Conservation (phyloP, 1,140 invertebrate species). For the Sycobia sp. region DNA sequence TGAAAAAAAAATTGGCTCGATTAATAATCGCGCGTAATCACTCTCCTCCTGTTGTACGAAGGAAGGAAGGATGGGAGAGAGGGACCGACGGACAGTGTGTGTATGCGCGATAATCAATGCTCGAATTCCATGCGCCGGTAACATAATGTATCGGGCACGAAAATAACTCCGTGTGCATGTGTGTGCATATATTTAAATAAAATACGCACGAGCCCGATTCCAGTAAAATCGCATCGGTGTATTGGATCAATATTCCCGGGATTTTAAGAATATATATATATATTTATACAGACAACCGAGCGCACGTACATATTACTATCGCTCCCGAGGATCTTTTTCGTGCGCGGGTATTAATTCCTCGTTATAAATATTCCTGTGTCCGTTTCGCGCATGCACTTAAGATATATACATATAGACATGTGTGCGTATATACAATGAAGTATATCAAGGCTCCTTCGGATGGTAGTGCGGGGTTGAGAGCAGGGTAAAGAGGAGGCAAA, state of each 20-base stretch:
- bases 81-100: too few relatives aligned
- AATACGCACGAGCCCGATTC: too few relatives aligned
- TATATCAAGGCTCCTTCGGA: slow-evolving; percentile 6
- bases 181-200: too few relatives aligned
- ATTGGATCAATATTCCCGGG: too few relatives aligned
- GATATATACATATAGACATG: too few relatives aligned
- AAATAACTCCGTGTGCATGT: too few relatives aligned
- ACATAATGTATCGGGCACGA: too few relatives aligned
- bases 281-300: too few relatives aligned
- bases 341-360: slow-evolving; percentile 30
- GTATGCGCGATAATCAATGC: slow-evolving; percentile 23
- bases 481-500: neutral
- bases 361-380: slow-evolving; percentile 26
- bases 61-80: too few relatives aligned
- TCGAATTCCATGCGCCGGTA: neutral
- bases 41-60: neutral
- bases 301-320: slow-evolving; percentile 14
- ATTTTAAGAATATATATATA: too few relatives aligned
- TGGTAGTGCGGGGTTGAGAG: neutral
- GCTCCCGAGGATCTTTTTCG: slow-evolving; percentile 11
- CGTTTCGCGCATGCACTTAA: too few relatives aligned
- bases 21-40: slow-evolving; percentile 33
- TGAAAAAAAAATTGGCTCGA: slow-evolving; percentile 30
- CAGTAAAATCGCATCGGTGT: too few relatives aligned
- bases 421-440: slow-evolving; percentile 13